Evolutionary conservation across 2,888 invertebrate species (phyloP).

Genomic region (Drosophila multiciliata): DNA sequence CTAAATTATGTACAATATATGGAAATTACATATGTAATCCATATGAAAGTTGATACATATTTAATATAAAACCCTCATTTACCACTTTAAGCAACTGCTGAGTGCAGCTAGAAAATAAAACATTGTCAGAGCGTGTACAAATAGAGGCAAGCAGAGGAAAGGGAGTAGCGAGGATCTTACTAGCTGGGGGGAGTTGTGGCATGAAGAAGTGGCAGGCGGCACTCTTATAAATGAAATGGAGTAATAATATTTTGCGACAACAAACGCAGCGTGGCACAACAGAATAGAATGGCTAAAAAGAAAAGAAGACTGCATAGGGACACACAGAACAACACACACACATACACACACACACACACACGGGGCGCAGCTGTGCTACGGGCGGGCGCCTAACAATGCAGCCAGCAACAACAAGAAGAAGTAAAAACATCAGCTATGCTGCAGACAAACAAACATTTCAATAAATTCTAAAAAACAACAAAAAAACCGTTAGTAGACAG

Average conservation of each 20-base stretch:
- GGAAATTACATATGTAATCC: background rate
- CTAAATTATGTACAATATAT: background rate
- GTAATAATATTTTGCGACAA: conserved; percentile 82
- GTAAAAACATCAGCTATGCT: conserved; percentile 34
- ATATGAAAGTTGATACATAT: background rate
- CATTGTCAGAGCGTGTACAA: conserved; percentile 49
- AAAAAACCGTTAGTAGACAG: conserved; percentile 53
- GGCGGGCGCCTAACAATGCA: conserved; percentile 57
- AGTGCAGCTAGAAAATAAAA: conserved; percentile 37
- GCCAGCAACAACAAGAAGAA: conserved; percentile 20
- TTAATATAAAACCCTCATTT: conserved; percentile 4
- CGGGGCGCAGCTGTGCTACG: conserved; percentile 50
- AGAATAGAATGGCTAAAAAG: conserved; percentile 44
- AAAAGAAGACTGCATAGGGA: conserved; percentile 47
- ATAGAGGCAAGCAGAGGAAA: conserved; percentile 18
- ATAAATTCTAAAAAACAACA: conserved; percentile 66
- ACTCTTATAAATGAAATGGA: conserved; percentile 82
- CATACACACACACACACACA: background rate
- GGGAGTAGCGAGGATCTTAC: conserved; percentile 9
- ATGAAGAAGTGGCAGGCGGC: conserved; percentile 40
- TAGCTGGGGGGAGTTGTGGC: conserved; percentile 4
- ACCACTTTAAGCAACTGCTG: conserved; percentile 1
- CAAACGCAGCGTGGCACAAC: conserved; percentile 48
- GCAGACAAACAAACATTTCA: conserved; percentile 81
- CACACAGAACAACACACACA: conserved; percentile 2